Conservation (phyloP, 2,113 vertebrate species). For the Lamprotornis superbus region DNA sequence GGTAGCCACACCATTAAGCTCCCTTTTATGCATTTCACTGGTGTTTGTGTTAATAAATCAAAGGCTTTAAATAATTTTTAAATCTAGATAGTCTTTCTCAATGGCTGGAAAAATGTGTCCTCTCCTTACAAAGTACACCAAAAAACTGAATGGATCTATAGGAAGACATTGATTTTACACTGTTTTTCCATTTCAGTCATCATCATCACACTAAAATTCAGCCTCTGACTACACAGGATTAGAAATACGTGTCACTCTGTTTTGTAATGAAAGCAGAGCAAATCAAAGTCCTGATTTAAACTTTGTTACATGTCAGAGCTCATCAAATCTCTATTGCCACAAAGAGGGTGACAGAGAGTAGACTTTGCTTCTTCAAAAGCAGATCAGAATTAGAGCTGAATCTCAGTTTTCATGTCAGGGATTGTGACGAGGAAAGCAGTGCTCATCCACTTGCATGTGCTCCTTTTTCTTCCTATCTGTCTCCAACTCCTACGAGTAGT, state of each 20-base stretch:
- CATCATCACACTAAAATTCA: not conserved
- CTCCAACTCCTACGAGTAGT: not conserved
- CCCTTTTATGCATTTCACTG: not conserved
- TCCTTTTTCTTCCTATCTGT: not conserved
- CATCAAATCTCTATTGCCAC: not conserved
- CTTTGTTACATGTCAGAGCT: not conserved
- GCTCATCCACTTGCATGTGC: not conserved
- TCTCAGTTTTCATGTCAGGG: not conserved
- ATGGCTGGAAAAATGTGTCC: not conserved
- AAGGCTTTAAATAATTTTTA: not conserved
- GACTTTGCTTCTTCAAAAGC: not conserved
- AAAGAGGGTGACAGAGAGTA: not conserved
- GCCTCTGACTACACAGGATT: not conserved
- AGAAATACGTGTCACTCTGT: not conserved
- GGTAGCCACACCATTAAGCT: not conserved
- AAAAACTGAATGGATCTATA: not conserved
- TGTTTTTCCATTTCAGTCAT: not conserved
- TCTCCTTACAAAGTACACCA: not conserved
- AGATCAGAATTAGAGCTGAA: not conserved
- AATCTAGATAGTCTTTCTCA: not conserved
- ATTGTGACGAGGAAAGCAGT: not conserved
- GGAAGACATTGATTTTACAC: not conserved
- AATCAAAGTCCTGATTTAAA: not conserved
- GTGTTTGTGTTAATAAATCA: not conserved
- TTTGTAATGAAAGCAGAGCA: not conserved